Evolutionary conservation across 2,113 vertebrate genomes (phyloP).

Genomic region (Hippocampus mohnikei): DNA sequence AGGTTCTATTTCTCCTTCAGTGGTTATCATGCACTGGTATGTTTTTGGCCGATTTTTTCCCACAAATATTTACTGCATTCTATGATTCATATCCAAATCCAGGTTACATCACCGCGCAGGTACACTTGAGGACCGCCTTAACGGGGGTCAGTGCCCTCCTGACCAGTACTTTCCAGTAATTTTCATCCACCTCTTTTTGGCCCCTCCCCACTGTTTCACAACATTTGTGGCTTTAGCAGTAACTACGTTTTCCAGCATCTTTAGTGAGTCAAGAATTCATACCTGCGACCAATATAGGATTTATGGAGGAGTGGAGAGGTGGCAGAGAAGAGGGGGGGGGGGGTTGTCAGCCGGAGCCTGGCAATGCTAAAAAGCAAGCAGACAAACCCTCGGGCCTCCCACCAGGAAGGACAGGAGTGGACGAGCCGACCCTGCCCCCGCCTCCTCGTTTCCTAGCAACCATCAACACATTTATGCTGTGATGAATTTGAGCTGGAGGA

Average conservation of each 20-base stretch:
- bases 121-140: not conserved
- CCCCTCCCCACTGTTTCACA: not conserved
- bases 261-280: constrained; percentile 57
- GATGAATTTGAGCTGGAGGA: constrained; percentile 19
- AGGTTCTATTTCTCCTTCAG: too few relatives aligned
- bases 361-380: constrained; percentile 56
- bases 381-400: constrained; percentile 33
- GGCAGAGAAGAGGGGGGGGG: too few relatives aligned
- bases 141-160: not conserved
- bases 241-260: constrained; percentile 57
- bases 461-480: constrained; percentile 26
- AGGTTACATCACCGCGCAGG: not conserved
- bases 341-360: constrained; percentile 21
- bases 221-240: constrained; percentile 37
- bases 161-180: constrained; percentile 2
- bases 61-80: not conserved
- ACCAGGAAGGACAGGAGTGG: constrained; percentile 24
- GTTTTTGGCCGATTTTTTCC: not conserved
- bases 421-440: not conserved
- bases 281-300: constrained; percentile 48
- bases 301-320: constrained; percentile 23
- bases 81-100: not conserved
- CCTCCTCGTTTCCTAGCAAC: constrained; percentile 32
- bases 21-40: too few relatives aligned
- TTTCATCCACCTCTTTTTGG: constrained; percentile 7